phyloP scores from a whole-genome alignment of 2,888 invertebrate genomes.

The Eupsilia transversa region DNA sequence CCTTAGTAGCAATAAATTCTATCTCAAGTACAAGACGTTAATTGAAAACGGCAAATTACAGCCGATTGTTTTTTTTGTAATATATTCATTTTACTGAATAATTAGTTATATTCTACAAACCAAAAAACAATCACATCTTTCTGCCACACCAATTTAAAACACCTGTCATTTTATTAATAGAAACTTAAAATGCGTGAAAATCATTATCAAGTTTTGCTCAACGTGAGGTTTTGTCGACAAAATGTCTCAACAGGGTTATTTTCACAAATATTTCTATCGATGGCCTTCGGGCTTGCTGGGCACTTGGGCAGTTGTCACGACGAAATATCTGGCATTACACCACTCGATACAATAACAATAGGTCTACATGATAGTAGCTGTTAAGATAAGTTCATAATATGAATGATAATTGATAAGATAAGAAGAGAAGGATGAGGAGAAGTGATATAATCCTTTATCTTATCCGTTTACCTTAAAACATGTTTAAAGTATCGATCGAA shows the following conservation, averaged over 20 bases:
- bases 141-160: slow-evolving; percentile 21
- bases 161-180: slow-evolving; percentile 15
- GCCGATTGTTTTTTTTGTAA: background rate
- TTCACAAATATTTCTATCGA: slow-evolving; percentile 58
- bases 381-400: background rate
- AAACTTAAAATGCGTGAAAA: slow-evolving; percentile 47
- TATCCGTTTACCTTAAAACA: background rate
- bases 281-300: slow-evolving; percentile 53
- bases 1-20: background rate
- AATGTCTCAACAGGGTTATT: slow-evolving; percentile 50
- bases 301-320: slow-evolving; percentile 55
- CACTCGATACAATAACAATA: slow-evolving; percentile 45
- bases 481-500: background rate
- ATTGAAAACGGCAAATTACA: background rate
- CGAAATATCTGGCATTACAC: slow-evolving; percentile 54
- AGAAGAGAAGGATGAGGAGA: no score
- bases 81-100: background rate
- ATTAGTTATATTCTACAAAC: slow-evolving; percentile 1
- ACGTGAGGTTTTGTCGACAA: slow-evolving; percentile 18
- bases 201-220: slow-evolving; percentile 35
- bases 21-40: background rate
- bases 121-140: background rate
- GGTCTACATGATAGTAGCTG: slow-evolving; percentile 18
- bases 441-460: background rate
- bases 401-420: background rate